These are phyloP conservation scores for Phrynosoma platyrhinos DNA, from an alignment of 2,113 vertebrate genomes.

Conservation along the genomic window DNA sequence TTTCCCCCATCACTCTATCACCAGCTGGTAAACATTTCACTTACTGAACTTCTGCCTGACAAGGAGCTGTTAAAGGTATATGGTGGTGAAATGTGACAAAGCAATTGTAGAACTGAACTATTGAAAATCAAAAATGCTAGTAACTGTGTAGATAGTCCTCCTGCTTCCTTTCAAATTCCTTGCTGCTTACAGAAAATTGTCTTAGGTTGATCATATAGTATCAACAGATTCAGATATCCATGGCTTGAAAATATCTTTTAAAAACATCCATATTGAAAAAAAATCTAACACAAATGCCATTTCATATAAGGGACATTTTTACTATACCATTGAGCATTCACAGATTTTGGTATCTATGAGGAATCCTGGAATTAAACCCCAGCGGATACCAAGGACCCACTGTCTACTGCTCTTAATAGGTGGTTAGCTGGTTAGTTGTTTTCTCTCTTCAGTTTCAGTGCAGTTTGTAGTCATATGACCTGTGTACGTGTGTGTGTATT, in stretches of 20 bases:
- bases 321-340: too few relatives aligned
- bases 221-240: too few relatives aligned
- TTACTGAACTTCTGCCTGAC: neutral
- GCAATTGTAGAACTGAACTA: neutral
- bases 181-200: neutral
- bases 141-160: neutral
- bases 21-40: neutral
- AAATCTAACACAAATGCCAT: too few relatives aligned
- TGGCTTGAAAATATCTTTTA: too few relatives aligned
- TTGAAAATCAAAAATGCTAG: neutral
- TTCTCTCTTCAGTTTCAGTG: neutral
- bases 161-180: neutral
- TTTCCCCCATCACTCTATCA: neutral
- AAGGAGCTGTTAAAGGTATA: neutral
- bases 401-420: neutral
- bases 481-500: neutral
- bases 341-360: too few relatives aligned
- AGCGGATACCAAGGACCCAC: too few relatives aligned
- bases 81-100: neutral
- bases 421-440: neutral
- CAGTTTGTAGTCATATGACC: neutral
- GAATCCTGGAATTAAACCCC: too few relatives aligned
- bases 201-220: neutral
- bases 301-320: too few relatives aligned
- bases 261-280: too few relatives aligned